Base-by-base conservation (phyloP, 2,797 vertebrate genomes). In the Alexandromys oeconomus region DNA sequence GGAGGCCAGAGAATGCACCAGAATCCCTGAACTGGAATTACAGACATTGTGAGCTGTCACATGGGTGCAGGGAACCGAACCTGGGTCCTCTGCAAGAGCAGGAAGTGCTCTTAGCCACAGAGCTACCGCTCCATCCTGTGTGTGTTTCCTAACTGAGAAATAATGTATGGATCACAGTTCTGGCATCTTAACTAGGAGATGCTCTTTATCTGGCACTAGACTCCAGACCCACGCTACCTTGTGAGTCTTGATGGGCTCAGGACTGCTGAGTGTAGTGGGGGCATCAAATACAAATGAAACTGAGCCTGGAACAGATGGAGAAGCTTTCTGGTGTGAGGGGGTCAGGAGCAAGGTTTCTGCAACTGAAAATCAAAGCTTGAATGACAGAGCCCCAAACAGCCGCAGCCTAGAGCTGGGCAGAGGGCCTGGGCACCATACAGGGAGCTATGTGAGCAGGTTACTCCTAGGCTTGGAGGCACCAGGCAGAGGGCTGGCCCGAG, bases 391-490 rank as follows among this genome's bases (percentile, higher is more conserved):
- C 79, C 85, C 46, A 29, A 40, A 23, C 0, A 25, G 40, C 34
- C 29, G 5, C 2, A 2, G 15, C 29, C 0, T 0, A 29, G 65
- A 78, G 69, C 40, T 1, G 0, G 23, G 51, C 43, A 67, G n/a
- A 27, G 46, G 37, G 73, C 51, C 57, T 15, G 48, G 65, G 21
- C 69, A 27, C 14, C 1, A 14, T 29, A 71, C 7, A 78, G 77
- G 59, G 27, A 63, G 86, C 15, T 46, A 3, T 29, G 4, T 3
- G 77, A 23, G 14, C 19, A 57, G 74, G 86, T 9, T 63, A 69
- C 34, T 15, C 14, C 48, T 19, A 63, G 84, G 34, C 6, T 57
- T 7, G 37, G 37, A 78, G 67, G 67, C 19, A 37, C 63, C 8
- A 8, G 31, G 73, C 29, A 43, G 61, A 2, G 48, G 40, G 84